Percentiles rank a stretch among this genome's conserved stretches.
Conservation (phyloP, 37 sponge, comb jelly and placozoan species). For the Petrosia ficiformis region DNA sequence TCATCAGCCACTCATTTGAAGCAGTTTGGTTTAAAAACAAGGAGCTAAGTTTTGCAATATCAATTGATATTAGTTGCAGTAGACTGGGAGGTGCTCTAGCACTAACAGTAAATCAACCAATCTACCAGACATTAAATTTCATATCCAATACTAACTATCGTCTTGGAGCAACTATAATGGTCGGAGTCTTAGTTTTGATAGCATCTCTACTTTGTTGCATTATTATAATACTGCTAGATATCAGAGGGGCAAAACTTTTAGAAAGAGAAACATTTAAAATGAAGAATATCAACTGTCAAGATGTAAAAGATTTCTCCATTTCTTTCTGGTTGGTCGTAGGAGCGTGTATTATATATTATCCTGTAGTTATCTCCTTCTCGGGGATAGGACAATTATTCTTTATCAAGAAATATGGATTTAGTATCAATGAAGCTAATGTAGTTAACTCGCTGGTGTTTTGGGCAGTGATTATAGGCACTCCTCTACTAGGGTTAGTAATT, state of each 20-base stretch:
- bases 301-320: neutral
- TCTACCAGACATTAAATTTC: neutral
- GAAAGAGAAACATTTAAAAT: too few relatives aligned
- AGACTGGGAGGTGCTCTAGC: neutral
- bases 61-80: neutral
- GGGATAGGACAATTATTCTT: neutral
- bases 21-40: neutral
- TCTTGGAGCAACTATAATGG: too few relatives aligned
- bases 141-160: too few relatives aligned
- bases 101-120: neutral
- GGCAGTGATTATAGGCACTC: neutral
- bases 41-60: neutral
- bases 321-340: neutral
- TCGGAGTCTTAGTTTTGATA: too few relatives aligned
- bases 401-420: neutral
- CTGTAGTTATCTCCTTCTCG: neutral
- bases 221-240: too few relatives aligned
- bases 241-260: neutral
- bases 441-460: neutral
- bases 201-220: too few relatives aligned
- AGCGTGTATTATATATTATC: neutral
- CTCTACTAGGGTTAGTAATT: neutral
- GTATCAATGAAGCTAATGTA: neutral
- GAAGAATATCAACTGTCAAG: neutral
- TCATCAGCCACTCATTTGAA: neutral